A percentile compares a stretch with the other conserved stretches of the same genome.
phyloP scores from a whole-genome alignment of 2,888 invertebrate species.

The Petrophora chlorosata region DNA sequence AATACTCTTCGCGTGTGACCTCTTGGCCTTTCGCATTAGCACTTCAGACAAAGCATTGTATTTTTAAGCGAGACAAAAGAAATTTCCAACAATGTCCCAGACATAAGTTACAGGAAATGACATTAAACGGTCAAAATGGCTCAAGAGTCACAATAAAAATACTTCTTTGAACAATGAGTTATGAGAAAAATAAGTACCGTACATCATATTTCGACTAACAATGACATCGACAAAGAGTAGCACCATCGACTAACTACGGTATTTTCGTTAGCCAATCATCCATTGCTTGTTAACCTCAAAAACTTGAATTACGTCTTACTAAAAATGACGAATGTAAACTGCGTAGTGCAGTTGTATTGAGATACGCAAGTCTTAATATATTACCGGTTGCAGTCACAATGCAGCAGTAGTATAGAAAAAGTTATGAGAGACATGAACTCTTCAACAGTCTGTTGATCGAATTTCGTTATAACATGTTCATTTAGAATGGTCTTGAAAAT shows the following conservation, averaged over 20 bases:
- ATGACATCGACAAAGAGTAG: constrained; percentile 5
- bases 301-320: background rate
- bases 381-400: no score
- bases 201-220: constrained; percentile 39
- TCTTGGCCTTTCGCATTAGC: constrained; percentile 5
- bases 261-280: constrained; percentile 1
- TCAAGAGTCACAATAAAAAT: constrained; percentile 24
- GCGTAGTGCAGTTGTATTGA: background rate
- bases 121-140: constrained; percentile 24
- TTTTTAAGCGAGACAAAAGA: constrained; percentile 8
- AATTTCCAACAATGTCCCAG: constrained; percentile 22
- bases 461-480: no score
- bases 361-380: background rate
- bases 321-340: background rate
- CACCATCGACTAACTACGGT: background rate
- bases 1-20: background rate
- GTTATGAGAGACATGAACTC: no score
- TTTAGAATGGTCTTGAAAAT: no score
- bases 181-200: constrained; percentile 41
- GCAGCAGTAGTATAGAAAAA: constrained; percentile 1
- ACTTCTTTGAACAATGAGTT: constrained; percentile 42
- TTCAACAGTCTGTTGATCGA: no score
- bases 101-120: constrained; percentile 25
- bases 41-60: background rate
- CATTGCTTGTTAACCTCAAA: background rate